Base-by-base conservation (phyloP, 2,888 invertebrate genomes). In the Geotrupes spiniger region DNA sequence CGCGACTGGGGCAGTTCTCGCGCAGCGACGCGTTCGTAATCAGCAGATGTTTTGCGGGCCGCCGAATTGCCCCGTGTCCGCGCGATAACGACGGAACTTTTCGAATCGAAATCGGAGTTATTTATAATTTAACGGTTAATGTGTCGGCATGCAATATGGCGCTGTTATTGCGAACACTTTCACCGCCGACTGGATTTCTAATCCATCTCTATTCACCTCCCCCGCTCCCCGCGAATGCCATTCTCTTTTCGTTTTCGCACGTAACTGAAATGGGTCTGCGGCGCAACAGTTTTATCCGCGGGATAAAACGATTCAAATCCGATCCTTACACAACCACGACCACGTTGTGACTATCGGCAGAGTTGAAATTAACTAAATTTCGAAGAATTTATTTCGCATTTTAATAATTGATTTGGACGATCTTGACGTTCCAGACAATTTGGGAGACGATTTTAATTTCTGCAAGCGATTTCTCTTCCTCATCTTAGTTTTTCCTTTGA, bases 121-220 rank as follows among this genome's bases (percentile, higher is more conserved):
- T 11, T 11, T 31, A 8, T 11, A 31, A n/a, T 9, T 48, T 38
- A 9, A 36, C 37, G 36, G 31, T 27, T 26, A 45, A 46, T 41
- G 29, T 29, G 46, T 38, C 33, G 26, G 49, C 47, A 57, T 56
- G 45, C 62, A 63, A 64, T 60, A 62, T 63, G 63, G 63, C 63
- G 63, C 49, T 45, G 46, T 57, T 57, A 57, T 59, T 58, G 61
- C 60, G 60, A 63, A 63, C 64, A 65, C 65, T 65, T 65, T 65
- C 65, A 64, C 65, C 64, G 57, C 60, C 55, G 45, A 52, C 57
- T 54, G 57, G 62, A 61, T 62, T 62, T 62, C 62, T 62, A 62
- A 62, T 62, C 59, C 58, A 54, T 58, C 54, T 53, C 58, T 54
- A 46, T 49, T 44, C 56, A 28, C 46, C 55, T 52, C 49, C 53